Base-by-base conservation (phyloP, 2,888 invertebrate genomes). In the Pedicia rivosa region DNA sequence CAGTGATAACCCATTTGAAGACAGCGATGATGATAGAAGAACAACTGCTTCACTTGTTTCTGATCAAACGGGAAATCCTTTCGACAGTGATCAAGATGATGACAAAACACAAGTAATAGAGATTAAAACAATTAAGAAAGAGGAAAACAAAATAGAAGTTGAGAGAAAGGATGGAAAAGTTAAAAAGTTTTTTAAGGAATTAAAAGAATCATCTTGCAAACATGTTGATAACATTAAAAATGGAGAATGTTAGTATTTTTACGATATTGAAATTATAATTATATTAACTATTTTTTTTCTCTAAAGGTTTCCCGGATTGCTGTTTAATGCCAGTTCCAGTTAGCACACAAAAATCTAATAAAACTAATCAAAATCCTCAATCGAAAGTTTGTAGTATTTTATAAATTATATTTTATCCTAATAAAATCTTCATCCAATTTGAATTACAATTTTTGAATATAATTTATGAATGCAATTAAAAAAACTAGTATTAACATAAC, bases 41-140 rank as follows among this genome's bases (percentile, higher is more conserved):
- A 38, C 34, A 13, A 37, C 37, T 19, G 39, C 37, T 25, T 37
- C 42, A 3, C 37, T 37, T 9, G 29, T 28, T 25, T 39, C 42
- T 13, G 35, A 37, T 22, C 37, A n/a, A 32, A 31, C 6, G 13
- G 37, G 32, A 28, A 42, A 37, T 37, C 37, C 31, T 16, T 12
- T 37, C 26, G 39, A 42, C 14, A 24, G 24, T n/a, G 35, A 37
- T 9, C 36, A 42, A 13, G 42, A 39, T 10, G 20, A 35, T 33
- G 30, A 35, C 12, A 35, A 35, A 19, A 34, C 19, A 24, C 16
- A 5, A 15, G 26, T 20, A 33, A 40, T 7, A 28, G 14, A 9
- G 6, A 12, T 19, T 30, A 13, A 12, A 22, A 19, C 24, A 26
- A 19, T 7, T n/a, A 19, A 20, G 12, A n/a, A 28, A 36, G 13